Percentiles rank a stretch among this genome's conserved stretches.
Evolutionary conservation across 2,888 invertebrate genomes (phyloP).

Genomic region (Scaptodrosophila latifasciaeformis): DNA sequence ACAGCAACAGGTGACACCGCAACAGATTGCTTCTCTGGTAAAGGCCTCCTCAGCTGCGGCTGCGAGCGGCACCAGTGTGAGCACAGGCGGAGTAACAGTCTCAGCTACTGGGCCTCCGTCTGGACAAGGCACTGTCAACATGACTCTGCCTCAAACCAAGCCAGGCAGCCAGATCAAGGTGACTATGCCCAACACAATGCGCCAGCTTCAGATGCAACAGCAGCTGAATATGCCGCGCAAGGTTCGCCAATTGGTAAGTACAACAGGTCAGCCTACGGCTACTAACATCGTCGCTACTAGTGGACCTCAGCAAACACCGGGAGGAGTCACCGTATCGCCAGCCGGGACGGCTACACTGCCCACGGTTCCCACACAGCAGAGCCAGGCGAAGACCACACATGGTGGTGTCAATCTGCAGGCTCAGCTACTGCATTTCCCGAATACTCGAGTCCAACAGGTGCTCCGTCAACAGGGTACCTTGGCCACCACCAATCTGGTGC

Average conservation of each 20-base stretch:
- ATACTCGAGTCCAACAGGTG: slow-evolving; percentile 82
- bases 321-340: slow-evolving; percentile 41
- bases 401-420: slow-evolving; percentile 77
- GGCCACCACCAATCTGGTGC: slow-evolving; percentile 75
- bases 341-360: slow-evolving; percentile 22
- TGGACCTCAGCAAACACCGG: slow-evolving; percentile 43
- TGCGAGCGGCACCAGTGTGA: slow-evolving; percentile 53
- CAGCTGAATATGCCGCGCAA: slow-evolving; percentile 78
- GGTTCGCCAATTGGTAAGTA: slow-evolving; percentile 76
- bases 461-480: slow-evolving; percentile 77
- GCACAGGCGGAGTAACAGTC: slow-evolving; percentile 69
- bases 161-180: slow-evolving; percentile 76
- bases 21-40: slow-evolving; percentile 73
- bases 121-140: slow-evolving; percentile 70
- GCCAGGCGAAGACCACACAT: slow-evolving; percentile 60
- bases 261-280: slow-evolving; percentile 58
- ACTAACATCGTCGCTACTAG: slow-evolving; percentile 49
- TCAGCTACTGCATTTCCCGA: slow-evolving; percentile 82
- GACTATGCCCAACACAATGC: slow-evolving; percentile 80
- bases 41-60: slow-evolving; percentile 74
- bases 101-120: slow-evolving; percentile 54
- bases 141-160: slow-evolving; percentile 74
- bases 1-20: slow-evolving; percentile 71
- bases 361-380: slow-evolving; percentile 59
- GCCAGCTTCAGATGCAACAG: slow-evolving; percentile 79